phyloP scores from a whole-genome alignment of 2,113 vertebrate species.

The Chaenogobius annularis region DNA sequence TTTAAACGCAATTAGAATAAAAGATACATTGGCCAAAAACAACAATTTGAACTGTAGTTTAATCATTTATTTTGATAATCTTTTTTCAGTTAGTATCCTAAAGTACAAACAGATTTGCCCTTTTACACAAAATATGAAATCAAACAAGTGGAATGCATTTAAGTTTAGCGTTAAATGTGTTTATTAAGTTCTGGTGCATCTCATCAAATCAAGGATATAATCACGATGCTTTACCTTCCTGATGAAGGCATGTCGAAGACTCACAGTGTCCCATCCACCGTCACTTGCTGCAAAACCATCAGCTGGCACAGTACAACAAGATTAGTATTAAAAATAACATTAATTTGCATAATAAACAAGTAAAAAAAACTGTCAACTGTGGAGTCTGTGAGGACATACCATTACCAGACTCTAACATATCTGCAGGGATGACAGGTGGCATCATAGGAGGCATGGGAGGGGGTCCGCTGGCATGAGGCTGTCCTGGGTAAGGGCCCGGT shows the following conservation, averaged over 20 bases:
- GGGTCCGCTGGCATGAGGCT: constrained; percentile 55
- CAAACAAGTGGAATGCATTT: neutral
- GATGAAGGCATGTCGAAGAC: constrained; percentile 88
- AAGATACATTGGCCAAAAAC: neutral
- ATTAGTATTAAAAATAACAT: neutral
- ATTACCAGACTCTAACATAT: constrained; percentile 79
- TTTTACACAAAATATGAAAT: neutral
- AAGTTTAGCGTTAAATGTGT: neutral
- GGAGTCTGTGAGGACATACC: neutral
- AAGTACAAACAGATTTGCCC: too few relatives aligned
- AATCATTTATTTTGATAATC: neutral
- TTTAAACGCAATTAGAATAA: too few relatives aligned
- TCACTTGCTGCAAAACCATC: constrained; percentile 75
- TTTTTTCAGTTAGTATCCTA: neutral
- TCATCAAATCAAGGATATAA: neutral
- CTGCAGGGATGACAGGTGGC: constrained; percentile 74
- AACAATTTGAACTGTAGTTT: neutral
- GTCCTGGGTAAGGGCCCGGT: constrained; percentile 65
- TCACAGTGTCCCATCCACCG: constrained; percentile 80
- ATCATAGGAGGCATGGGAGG: constrained; percentile 64
- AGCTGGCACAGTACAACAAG: constrained; percentile 23
- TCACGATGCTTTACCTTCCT: constrained; percentile 80
- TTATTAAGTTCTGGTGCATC: neutral
- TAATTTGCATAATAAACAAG: neutral
- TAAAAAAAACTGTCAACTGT: neutral